Conservation (phyloP, 1,140 invertebrate genomes). For the Babylonia areolata region DNA sequence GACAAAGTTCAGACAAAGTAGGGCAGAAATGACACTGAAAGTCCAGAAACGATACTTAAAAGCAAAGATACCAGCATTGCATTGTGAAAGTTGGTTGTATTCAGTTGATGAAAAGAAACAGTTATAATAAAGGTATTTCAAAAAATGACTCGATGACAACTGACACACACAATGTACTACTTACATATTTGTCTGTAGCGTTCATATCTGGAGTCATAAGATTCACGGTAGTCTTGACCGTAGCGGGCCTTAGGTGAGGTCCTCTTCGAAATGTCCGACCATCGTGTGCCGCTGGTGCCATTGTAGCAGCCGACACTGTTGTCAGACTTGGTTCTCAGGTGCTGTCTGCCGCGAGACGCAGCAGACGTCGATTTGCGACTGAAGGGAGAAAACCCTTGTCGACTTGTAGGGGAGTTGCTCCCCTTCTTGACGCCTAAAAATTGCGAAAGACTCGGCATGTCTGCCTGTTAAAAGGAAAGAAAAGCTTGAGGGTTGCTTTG, state of each 20-base stretch:
- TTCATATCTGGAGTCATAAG: neutral
- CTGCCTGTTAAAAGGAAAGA: neutral
- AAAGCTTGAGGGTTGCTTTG: neutral
- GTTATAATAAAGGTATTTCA: too few species aligned
- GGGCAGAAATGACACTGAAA: too few species aligned
- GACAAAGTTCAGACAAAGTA: too few species aligned
- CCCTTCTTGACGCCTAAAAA: conserved; percentile 32
- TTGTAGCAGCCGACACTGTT: conserved; percentile 13
- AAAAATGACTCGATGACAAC: too few species aligned
- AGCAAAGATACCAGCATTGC: too few species aligned
- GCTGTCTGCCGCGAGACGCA: conserved; percentile 15
- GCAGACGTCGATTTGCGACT: conserved; percentile 25
- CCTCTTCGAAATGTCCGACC: neutral
- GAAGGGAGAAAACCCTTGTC: conserved; percentile 37
- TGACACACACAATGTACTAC: too few species aligned
- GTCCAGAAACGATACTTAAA: too few species aligned
- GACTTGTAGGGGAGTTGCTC: conserved; percentile 21
- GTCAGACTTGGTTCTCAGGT: conserved; percentile 31
- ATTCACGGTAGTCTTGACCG: neutral
- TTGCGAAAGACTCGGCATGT: conserved; percentile 35
- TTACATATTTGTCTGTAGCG: conserved; percentile 10
- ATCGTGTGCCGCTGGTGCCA: neutral
- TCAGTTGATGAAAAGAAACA: too few species aligned
- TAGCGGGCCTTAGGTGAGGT: neutral
- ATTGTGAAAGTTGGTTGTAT: too few species aligned